A percentile compares a stretch with the other conserved stretches of the same genome.
phyloP scores from a whole-genome alignment of 2,113 vertebrate genomes.

The Ictidomys tridecemlineatus region DNA sequence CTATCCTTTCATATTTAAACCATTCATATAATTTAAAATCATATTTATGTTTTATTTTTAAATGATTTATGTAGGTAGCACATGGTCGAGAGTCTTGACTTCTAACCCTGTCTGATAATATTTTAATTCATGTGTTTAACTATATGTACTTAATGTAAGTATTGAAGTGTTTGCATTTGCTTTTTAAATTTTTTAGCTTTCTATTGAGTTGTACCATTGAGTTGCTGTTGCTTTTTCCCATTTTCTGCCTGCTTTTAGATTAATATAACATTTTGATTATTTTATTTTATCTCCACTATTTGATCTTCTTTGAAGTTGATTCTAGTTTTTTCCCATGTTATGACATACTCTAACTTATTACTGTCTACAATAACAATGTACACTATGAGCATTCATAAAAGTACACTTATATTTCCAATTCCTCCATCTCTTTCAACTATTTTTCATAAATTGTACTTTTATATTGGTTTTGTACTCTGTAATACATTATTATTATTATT shows the following conservation, averaged over 20 bases:
- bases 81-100: not conserved
- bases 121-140: not conserved
- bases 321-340: not conserved
- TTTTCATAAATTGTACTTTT: not conserved
- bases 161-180: no score
- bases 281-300: not conserved
- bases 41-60: not conserved
- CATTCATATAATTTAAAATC: not conserved
- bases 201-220: not conserved
- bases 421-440: not conserved
- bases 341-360: not conserved
- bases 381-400: not conserved
- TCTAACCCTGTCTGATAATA: not conserved
- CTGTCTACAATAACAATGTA: not conserved
- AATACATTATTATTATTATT: not conserved
- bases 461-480: not conserved
- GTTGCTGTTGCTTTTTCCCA: not conserved
- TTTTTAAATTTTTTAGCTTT: not conserved
- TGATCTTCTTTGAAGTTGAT: not conserved
- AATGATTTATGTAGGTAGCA: not conserved
- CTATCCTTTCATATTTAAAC: not conserved
- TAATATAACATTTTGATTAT: not conserved
- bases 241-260: not conserved
- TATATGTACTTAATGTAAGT: not conserved
- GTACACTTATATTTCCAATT: not conserved